phyloP scores from a whole-genome alignment of 1,140 invertebrate species.

The Probaryconus sp. region DNA sequence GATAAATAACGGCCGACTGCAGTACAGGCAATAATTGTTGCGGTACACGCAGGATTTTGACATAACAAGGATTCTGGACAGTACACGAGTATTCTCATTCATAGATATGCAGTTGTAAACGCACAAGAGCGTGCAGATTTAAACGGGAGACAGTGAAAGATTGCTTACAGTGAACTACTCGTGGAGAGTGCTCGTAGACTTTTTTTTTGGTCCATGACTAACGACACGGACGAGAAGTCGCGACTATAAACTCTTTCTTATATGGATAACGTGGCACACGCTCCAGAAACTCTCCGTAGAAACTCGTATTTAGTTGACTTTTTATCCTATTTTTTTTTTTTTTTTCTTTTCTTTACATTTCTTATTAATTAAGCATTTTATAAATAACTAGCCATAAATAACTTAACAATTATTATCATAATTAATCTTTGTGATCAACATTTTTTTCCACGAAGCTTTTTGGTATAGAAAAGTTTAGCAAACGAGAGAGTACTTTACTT shows the following conservation, averaged over 20 bases:
- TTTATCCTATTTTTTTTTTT: neutral
- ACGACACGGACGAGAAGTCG: constrained; percentile 48
- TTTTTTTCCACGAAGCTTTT: no score
- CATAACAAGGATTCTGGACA: constrained; percentile 44
- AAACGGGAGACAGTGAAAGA: constrained; percentile 53
- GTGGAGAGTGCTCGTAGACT: constrained; percentile 50
- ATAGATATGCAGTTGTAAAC: constrained; percentile 54
- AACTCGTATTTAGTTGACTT: constrained; percentile 8
- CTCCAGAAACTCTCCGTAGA: constrained; percentile 23
- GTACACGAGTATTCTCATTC: constrained; percentile 45
- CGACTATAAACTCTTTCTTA: constrained; percentile 54
- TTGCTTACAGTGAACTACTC: constrained; percentile 52
- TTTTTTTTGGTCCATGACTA: constrained; percentile 52
- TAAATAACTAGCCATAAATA: neutral
- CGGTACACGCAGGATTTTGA: constrained; percentile 43
- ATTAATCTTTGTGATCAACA: no score
- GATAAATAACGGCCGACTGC: constrained; percentile 25
- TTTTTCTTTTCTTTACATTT: no score
- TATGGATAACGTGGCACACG: constrained; percentile 40
- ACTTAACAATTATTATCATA: no score
- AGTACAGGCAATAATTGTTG: constrained; percentile 40
- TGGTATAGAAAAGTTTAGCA: no score
- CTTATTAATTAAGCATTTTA: neutral
- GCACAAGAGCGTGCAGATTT: constrained; percentile 51
- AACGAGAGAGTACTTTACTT: no score